Evolutionary conservation across 2,888 invertebrate genomes (phyloP).

Genomic region (Caenorhabditis panamensis): DNA sequence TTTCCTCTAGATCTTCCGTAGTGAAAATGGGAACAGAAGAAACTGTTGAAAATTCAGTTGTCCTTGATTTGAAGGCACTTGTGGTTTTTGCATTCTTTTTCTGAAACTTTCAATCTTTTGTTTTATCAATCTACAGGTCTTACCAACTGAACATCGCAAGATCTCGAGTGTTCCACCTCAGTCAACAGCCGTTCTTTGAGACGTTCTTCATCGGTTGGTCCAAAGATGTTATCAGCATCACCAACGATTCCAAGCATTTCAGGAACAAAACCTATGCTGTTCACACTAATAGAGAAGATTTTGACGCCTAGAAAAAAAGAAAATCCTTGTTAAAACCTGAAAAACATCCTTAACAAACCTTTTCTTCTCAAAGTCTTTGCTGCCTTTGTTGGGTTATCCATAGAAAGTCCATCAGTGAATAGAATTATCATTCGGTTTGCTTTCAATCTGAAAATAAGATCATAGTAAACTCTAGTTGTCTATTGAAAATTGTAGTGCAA

Average conservation of each 20-base stretch:
- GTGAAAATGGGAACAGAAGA: neutral
- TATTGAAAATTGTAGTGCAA: neutral
- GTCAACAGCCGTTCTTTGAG: slow-evolving; percentile 69
- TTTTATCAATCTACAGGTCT: neutral
- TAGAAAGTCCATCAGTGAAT: slow-evolving; percentile 79
- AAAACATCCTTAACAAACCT: slow-evolving; percentile 26
- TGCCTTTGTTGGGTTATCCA: slow-evolving; percentile 78
- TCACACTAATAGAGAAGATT: slow-evolving; percentile 77
- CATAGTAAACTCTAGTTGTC: neutral
- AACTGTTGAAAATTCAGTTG: slow-evolving; percentile 16
- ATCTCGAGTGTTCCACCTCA: slow-evolving; percentile 74
- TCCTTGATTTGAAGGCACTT: slow-evolving; percentile 39
- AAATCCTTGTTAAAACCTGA: neutral
- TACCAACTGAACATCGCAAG: slow-evolving; percentile 63
- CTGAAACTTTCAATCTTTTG: neutral
- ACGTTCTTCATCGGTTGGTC: slow-evolving; percentile 71
- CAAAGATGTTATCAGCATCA: slow-evolving; percentile 75
- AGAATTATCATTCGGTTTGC: slow-evolving; percentile 73
- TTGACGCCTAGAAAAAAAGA: slow-evolving; percentile 68
- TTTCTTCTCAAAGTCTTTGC: slow-evolving; percentile 71
- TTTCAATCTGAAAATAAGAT: slow-evolving; percentile 48
- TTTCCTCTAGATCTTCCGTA: too few species aligned
- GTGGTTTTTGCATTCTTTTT: slow-evolving; percentile 34
- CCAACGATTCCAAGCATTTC: slow-evolving; percentile 79
- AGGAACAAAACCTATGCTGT: slow-evolving; percentile 75